Conservation (phyloP, 2,113 vertebrate genomes). For the Tenebrosternarchus preto region DNA sequence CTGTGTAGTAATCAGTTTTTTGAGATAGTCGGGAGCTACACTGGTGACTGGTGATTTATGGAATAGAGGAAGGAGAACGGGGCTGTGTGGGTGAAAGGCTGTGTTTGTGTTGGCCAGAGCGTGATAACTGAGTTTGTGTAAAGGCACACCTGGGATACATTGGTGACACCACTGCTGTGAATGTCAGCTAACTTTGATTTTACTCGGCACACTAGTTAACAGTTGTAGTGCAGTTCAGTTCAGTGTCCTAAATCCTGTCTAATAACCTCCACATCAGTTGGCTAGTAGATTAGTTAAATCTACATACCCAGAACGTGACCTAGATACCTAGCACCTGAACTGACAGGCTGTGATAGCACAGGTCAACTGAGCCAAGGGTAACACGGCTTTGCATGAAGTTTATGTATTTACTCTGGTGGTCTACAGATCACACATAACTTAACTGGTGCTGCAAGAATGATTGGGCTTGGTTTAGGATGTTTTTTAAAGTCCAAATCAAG, state of each 20-base stretch:
- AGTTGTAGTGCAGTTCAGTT: slow-evolving; percentile 12
- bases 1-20: too few species aligned
- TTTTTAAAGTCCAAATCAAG: too few species aligned
- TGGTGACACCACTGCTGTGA: slow-evolving; percentile 7
- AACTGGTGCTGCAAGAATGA: too few species aligned
- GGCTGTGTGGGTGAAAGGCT: too few species aligned
- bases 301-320: too few species aligned
- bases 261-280: slow-evolving; percentile 22
- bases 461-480: too few species aligned
- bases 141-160: neutral
- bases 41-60: too few species aligned
- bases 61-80: too few species aligned
- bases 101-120: too few species aligned
- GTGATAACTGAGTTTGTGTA: neutral
- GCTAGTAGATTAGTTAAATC: neutral
- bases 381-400: slow-evolving; percentile 12
- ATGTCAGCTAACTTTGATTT: neutral
- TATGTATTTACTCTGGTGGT: too few species aligned
- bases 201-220: neutral
- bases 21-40: too few species aligned
- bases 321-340: slow-evolving; percentile 43
- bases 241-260: slow-evolving; percentile 39
- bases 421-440: too few species aligned
- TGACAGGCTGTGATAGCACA: slow-evolving; percentile 38
- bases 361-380: slow-evolving; percentile 42